These are phyloP conservation scores for Rhopalosiphum maidis DNA, from an alignment of 1,140 invertebrate genomes.

Conservation along the genomic window DNA sequence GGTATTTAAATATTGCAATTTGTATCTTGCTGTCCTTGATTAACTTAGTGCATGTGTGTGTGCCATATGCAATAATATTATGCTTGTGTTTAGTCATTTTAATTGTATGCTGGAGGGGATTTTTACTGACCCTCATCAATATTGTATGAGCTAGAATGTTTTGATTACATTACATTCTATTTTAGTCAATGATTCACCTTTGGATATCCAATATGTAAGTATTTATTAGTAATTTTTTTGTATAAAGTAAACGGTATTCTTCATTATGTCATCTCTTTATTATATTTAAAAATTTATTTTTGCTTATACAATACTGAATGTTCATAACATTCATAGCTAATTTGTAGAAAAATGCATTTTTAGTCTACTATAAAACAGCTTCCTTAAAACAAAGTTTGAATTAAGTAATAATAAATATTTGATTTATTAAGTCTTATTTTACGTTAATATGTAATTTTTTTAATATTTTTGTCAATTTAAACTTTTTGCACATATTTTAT, in stretches of 20 bases:
- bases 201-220: conserved; percentile 17
- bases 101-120: conserved; percentile 47
- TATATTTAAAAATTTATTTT: neutral
- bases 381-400: neutral
- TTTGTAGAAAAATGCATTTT: neutral
- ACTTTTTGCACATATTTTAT: too few relatives aligned
- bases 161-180: conserved; percentile 36
- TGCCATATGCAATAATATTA: neutral
- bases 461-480: neutral
- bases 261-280: neutral
- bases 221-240: neutral
- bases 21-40: conserved; percentile 27
- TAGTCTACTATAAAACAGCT: neutral
- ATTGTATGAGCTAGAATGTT: conserved; percentile 18
- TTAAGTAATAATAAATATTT: neutral
- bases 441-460: neutral
- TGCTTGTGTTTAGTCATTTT: conserved; percentile 40
- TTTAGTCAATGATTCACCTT: conserved; percentile 37
- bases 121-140: conserved; percentile 9
- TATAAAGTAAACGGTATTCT: neutral
- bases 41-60: conserved; percentile 22
- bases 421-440: neutral
- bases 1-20: neutral
- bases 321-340: neutral
- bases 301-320: neutral